phyloP scores from a whole-genome alignment of 2,113 vertebrate genomes.

The Orientallactaga bullata region DNA sequence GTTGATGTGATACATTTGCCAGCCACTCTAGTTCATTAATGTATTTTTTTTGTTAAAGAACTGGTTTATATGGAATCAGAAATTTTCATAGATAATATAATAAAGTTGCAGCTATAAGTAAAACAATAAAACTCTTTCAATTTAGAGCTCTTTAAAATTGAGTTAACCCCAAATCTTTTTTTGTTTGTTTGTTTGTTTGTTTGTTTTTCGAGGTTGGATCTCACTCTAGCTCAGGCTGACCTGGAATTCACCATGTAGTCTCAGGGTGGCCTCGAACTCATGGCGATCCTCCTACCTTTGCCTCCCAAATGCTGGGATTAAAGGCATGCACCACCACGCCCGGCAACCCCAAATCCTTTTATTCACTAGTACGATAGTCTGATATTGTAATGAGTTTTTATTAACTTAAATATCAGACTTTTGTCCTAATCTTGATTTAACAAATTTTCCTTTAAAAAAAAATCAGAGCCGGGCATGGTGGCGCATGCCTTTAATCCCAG shows the following conservation, averaged over 20 bases:
- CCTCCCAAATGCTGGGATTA: too few species aligned
- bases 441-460: neutral
- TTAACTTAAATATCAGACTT: neutral
- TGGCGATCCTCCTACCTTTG: too few species aligned
- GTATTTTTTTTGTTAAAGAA: neutral
- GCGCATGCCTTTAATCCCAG: too few species aligned
- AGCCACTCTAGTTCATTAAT: neutral
- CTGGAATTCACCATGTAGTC: too few species aligned
- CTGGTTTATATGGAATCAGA: neutral
- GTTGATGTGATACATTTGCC: neutral
- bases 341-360: conserved; percentile 24
- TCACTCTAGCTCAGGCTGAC: too few species aligned
- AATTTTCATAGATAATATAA: conserved; percentile 35
- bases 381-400: too few species aligned
- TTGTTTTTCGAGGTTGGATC: too few species aligned
- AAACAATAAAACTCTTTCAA: conserved; percentile 1
- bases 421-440: conserved; percentile 34
- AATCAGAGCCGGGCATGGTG: too few species aligned
- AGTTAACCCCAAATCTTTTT: conserved; percentile 47
- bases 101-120: neutral
- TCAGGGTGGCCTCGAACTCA: too few species aligned
- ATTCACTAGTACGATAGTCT: conserved; percentile 42
- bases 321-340: too few species aligned
- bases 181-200: too few species aligned
- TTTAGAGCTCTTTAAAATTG: conserved; percentile 38